These are phyloP conservation scores for Cephus spinipes DNA, from an alignment of 2,888 invertebrate genomes.

Conservation along the genomic window DNA sequence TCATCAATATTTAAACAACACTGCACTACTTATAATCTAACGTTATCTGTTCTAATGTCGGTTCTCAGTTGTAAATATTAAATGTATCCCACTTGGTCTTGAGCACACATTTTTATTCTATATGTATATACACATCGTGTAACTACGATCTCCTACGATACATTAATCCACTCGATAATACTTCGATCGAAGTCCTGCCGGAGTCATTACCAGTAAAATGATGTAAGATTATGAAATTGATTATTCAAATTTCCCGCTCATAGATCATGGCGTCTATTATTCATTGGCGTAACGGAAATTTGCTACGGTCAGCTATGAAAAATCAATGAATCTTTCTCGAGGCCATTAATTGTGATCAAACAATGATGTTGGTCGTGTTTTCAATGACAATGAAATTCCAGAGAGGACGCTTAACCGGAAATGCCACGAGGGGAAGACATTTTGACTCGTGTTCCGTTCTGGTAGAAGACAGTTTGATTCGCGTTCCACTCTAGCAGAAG, in stretches of 20 bases:
- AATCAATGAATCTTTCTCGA: neutral
- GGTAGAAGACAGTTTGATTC: neutral
- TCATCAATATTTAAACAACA: neutral
- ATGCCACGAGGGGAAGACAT: neutral
- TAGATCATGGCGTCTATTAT: neutral
- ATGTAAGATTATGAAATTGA: neutral
- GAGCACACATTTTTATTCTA: neutral
- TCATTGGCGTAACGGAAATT: neutral
- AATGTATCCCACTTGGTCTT: neutral
- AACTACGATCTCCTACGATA: neutral
- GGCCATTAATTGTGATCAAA: neutral
- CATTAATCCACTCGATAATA: neutral
- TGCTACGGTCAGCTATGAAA: neutral
- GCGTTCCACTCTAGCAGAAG: neutral
- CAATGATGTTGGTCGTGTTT: neutral
- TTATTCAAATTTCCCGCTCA: neutral
- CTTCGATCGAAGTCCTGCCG: neutral
- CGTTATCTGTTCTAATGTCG: neutral
- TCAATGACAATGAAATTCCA: neutral
- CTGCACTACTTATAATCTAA: neutral
- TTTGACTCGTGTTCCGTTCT: neutral
- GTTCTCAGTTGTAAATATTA: neutral
- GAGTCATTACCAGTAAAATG: neutral
- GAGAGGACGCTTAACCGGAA: neutral
- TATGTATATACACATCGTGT: neutral